Evolutionary conservation across 2,888 invertebrate genomes (phyloP).

Genomic region (Elysia crispata): DNA sequence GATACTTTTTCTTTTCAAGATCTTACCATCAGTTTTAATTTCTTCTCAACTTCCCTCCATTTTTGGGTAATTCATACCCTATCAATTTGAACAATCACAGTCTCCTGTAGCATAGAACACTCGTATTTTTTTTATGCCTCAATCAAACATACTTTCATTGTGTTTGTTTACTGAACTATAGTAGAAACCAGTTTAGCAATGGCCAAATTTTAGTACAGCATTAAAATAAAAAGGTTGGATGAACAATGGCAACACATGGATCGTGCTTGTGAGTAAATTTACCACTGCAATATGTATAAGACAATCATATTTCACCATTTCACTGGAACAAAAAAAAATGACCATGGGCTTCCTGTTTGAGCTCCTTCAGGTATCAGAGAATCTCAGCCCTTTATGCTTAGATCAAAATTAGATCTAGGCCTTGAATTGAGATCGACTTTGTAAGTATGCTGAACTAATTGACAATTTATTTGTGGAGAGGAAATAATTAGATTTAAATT

Average conservation of each 20-base stretch:
- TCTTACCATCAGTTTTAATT: neutral
- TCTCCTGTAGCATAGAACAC: neutral
- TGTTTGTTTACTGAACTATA: neutral
- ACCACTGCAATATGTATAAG: too few species aligned
- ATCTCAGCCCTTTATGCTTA: too few species aligned
- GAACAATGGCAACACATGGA: neutral
- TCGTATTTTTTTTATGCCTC: neutral
- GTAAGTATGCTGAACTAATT: too few species aligned
- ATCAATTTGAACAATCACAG: too few species aligned
- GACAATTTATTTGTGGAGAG: too few species aligned
- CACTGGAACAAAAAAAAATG: too few species aligned
- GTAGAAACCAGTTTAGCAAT: neutral
- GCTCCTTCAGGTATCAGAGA: too few species aligned
- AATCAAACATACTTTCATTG: neutral
- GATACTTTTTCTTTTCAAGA: neutral
- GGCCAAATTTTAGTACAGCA: neutral
- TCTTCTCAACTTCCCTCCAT: conserved; percentile 11
- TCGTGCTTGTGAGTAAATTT: neutral
- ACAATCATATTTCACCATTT: too few species aligned
- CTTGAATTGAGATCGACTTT: too few species aligned
- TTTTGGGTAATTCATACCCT: neutral
- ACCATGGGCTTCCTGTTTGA: too few species aligned
- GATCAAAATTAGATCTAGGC: too few species aligned
- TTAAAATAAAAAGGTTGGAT: neutral
- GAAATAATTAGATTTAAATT: too few species aligned